Evolutionary conservation across 2,113 vertebrate species (phyloP).

Genomic region (Prionailurus viverrinus): DNA sequence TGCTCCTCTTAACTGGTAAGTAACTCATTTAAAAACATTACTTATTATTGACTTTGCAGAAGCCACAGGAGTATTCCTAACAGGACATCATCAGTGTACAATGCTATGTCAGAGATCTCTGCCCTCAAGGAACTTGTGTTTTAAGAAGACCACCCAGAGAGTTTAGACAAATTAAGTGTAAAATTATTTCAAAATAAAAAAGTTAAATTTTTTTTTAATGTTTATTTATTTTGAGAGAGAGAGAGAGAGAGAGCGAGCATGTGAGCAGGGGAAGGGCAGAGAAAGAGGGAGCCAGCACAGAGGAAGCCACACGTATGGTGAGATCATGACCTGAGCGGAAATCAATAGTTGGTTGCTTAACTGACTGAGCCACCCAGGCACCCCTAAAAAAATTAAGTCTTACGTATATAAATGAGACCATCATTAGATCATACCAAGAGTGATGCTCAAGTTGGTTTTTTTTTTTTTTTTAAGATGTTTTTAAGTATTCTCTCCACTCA

Average conservation of each 20-base stretch:
- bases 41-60: not conserved
- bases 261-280: no score
- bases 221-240: no score
- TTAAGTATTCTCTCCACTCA: not conserved
- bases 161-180: slow-evolving; percentile 14
- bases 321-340: no score
- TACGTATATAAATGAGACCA: not conserved
- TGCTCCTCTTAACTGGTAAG: not conserved
- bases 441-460: not conserved
- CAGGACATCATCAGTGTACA: not conserved
- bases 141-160: not conserved
- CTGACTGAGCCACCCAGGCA: no score
- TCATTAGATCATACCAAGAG: not conserved
- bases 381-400: slow-evolving; percentile 24
- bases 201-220: not conserved
- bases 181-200: slow-evolving; percentile 47
- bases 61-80: slow-evolving; percentile 4
- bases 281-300: no score
- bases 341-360: no score
- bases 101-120: not conserved
- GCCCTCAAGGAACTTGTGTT: not conserved
- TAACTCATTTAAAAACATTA: not conserved
- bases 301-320: no score
- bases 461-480: not conserved
- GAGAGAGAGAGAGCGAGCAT: no score